phyloP scores from a whole-genome alignment of 2,888 invertebrate genomes.

The Hypercompe scribonia region DNA sequence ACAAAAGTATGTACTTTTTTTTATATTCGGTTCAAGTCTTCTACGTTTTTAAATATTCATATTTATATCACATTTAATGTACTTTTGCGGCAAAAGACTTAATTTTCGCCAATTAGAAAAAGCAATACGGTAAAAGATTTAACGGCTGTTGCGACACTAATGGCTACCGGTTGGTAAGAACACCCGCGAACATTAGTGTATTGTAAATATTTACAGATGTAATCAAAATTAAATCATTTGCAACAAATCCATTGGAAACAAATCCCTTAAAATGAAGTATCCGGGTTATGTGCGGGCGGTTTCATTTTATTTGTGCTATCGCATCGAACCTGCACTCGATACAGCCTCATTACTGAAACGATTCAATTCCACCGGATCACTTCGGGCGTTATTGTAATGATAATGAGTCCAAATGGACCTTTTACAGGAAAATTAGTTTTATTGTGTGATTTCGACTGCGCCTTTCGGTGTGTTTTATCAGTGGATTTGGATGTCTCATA shows the following conservation, averaged over 20 bases:
- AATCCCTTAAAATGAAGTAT: background rate
- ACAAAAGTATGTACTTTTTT: no score
- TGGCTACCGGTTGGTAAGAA: no score
- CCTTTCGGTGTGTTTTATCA: background rate
- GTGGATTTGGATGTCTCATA: background rate
- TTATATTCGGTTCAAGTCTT: no score
- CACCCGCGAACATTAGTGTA: background rate
- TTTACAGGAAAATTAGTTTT: slow-evolving; percentile 40
- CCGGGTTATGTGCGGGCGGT: slow-evolving; percentile 34
- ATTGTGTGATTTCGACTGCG: slow-evolving; percentile 1
- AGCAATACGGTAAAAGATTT: no score
- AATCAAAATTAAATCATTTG: background rate
- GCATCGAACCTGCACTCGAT: slow-evolving; percentile 55
- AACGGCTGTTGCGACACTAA: no score
- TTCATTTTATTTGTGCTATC: slow-evolving; percentile 60
- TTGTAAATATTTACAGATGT: background rate
- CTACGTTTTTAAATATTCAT: no score
- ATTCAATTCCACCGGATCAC: slow-evolving; percentile 66
- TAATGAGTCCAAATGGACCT: slow-evolving; percentile 55
- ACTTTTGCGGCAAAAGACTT: no score
- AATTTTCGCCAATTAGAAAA: no score
- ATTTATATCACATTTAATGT: no score
- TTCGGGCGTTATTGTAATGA: slow-evolving; percentile 56
- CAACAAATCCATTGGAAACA: background rate
- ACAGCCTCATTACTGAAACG: slow-evolving; percentile 65